Evolutionary conservation across 2,888 invertebrate species (phyloP).

Genomic region (Sepiola atlantica): DNA sequence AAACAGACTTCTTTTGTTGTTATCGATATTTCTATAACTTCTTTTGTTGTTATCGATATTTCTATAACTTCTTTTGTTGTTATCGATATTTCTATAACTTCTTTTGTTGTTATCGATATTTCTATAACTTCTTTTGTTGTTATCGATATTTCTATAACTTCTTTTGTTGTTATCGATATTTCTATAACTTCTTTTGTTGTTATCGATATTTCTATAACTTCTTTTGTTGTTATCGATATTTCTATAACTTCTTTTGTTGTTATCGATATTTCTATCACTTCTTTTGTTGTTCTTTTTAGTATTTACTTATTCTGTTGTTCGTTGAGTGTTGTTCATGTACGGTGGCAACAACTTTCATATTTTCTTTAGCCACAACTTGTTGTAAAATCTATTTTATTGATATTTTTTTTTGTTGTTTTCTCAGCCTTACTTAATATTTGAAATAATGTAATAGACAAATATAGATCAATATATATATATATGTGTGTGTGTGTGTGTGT

Average conservation of each 20-base stretch:
- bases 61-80: background rate
- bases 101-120: background rate
- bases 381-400: no score
- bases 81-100: no score
- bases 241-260: no score
- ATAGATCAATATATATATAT: background rate
- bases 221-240: background rate
- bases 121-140: background rate
- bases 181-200: background rate
- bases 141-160: background rate
- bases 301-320: background rate
- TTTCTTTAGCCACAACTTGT: no score
- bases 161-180: background rate
- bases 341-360: background rate
- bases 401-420: background rate
- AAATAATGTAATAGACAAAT: background rate
- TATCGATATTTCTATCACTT: background rate
- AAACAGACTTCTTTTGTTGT: background rate
- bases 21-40: background rate
- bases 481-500: background rate
- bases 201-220: background rate
- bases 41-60: background rate
- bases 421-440: background rate
- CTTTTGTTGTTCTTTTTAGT: background rate
- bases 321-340: background rate